A percentile compares a stretch with the other conserved stretches of the same genome.
Conservation (phyloP, 2,797 vertebrate species). For the Lepilemur ruficaudatus region DNA sequence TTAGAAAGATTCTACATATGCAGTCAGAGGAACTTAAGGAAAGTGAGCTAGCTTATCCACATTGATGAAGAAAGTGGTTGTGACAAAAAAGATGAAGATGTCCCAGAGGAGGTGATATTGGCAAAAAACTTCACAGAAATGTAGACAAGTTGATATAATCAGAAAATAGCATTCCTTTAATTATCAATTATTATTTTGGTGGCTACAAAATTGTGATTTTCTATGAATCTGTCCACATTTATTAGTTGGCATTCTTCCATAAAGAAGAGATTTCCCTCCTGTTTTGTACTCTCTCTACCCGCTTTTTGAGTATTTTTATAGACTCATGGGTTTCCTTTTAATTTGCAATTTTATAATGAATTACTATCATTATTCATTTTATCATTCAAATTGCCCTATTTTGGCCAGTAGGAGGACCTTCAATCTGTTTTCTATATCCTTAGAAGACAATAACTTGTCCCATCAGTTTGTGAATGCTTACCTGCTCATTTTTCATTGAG, state of each 20-base stretch:
- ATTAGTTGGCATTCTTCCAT: neutral
- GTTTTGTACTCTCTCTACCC: neutral
- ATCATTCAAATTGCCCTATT: neutral
- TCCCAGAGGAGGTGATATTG: neutral
- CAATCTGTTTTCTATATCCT: neutral
- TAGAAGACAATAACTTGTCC: neutral
- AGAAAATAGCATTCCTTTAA: slow-evolving; percentile 4
- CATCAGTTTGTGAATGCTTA: neutral
- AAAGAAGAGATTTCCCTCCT: neutral
- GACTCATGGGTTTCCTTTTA: neutral
- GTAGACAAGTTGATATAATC: neutral
- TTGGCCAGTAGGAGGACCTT: neutral
- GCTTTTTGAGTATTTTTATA: slow-evolving; percentile 13
- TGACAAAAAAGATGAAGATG: neutral
- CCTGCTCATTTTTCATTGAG: slow-evolving; percentile 34
- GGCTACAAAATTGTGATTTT: neutral
- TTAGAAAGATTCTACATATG: neutral
- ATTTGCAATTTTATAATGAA: slow-evolving; percentile 9
- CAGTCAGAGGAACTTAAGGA: neutral
- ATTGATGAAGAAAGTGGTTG: neutral
- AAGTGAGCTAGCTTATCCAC: neutral
- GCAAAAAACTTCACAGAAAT: neutral
- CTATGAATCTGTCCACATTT: neutral
- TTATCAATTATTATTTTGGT: slow-evolving; percentile 13
- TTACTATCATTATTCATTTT: neutral